Evolutionary conservation across 2,113 vertebrate genomes (phyloP), one percentile per base, ranked within the genome.

Genomic region (Prinia subflava): DNA sequence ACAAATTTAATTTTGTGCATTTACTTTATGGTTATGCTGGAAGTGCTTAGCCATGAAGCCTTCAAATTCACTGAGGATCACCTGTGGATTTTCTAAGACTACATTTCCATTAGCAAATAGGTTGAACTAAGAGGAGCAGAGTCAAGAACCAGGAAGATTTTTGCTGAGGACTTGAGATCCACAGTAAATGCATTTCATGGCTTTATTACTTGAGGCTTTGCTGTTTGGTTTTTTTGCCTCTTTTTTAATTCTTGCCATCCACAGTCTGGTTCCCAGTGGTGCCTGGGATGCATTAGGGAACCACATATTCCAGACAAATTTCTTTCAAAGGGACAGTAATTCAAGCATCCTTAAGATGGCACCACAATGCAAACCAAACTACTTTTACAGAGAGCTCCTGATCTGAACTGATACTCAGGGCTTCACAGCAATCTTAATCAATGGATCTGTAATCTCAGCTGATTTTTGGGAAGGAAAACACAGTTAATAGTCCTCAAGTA

Each of bases 281-380:
- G 46, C 56, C 24, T 52, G 23, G 44, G 62, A 84, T 47, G 47
- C 56, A 75, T 87, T 59, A 64, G 23, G 35, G 12, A 19, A 59
- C 5, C 8, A 37, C 2, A 0, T 59, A 59, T 30, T 81, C 37
- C 55, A 37, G 14, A 46, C 16, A 57, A 60, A 0, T 74, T 86
- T 89, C 55, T n/a, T 75, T 56, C 27, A 47, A 53, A 87, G 27
- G 16, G 60, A 89, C 73, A 87, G 37, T 90, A 92, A 94, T 90
- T 68, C 64, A 87, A 94, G 15, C n/a, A 78, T 90, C 94, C 89
- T 90, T 94, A 94, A 89, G 95, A 91, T 86, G 88, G 83, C 92
- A 94, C 80, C 91, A 95, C 87, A 96, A 83, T 15, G 63, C 90
- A 94, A 90, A 94, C 23, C n/a, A 70, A 28, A 25, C n/a, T 67